These are phyloP conservation scores for Bothrops jararaca DNA, from an alignment of 2,113 vertebrate species.

Conservation along the genomic window DNA sequence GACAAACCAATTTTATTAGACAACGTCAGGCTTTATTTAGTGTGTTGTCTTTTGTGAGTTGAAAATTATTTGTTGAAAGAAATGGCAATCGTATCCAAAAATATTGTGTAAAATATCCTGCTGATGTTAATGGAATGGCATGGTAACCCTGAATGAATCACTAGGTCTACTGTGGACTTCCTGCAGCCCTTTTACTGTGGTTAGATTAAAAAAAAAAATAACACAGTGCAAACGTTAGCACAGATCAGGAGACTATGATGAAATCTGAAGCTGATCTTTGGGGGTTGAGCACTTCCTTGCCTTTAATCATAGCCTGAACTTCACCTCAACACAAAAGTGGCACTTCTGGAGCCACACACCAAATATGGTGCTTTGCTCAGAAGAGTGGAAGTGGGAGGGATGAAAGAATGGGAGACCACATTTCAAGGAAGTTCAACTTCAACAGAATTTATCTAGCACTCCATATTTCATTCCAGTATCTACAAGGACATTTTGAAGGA, in stretches of 20 bases:
- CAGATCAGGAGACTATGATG: fast-evolving
- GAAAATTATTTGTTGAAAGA: background rate
- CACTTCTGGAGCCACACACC: conserved; percentile 1
- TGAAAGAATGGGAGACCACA: conserved; percentile 38
- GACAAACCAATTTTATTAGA: background rate
- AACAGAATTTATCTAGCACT: background rate
- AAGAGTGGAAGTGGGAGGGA: conserved; percentile 31
- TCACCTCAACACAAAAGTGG: background rate
- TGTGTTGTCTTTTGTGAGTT: background rate
- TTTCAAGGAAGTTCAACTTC: background rate
- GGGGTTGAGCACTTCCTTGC: background rate
- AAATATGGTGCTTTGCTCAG: conserved; percentile 12
- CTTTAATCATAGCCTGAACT: background rate
- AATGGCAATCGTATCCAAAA: conserved; percentile 9
- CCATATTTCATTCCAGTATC: fast-evolving
- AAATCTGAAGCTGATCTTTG: fast-evolving
- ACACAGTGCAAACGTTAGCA: background rate
- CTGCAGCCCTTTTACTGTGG: conserved; percentile 12
- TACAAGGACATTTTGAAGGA: fast-evolving
- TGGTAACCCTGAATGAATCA: background rate
- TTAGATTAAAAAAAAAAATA: conserved; percentile 23
- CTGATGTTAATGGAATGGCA: background rate
- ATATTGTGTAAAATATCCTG: conserved; percentile 6
- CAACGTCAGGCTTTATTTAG: background rate
- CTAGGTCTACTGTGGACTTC: no score